Evolutionary conservation across 2,113 vertebrate species (phyloP).

Genomic region (Sciurus niger): DNA sequence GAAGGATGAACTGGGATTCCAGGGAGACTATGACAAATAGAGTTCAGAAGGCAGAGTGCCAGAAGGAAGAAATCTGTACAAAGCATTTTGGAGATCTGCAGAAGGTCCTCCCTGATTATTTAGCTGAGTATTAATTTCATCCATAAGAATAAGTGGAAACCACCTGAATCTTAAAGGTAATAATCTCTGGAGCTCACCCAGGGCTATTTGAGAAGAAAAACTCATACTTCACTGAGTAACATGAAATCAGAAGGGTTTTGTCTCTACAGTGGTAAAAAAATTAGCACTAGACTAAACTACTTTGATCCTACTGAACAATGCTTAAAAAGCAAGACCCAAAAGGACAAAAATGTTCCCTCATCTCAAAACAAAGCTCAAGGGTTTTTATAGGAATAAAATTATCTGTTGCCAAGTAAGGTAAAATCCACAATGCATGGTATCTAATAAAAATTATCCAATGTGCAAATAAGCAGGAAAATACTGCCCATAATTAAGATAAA

Average conservation of each 20-base stretch:
- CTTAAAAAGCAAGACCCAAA: slow-evolving; percentile 20
- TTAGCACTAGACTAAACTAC: slow-evolving; percentile 18
- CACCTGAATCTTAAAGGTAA: not conserved
- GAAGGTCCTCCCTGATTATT: not conserved
- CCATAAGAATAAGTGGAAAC: not conserved
- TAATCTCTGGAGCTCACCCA: not conserved
- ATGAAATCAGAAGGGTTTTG: slow-evolving; percentile 27
- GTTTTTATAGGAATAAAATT: slow-evolving; percentile 40
- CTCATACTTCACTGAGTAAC: not conserved
- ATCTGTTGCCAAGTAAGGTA: not conserved
- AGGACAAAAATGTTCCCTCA: not conserved
- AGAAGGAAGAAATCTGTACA: slow-evolving; percentile 15
- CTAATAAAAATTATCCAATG: not conserved
- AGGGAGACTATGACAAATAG: slow-evolving; percentile 14
- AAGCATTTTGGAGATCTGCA: slow-evolving; percentile 45
- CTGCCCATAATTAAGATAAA: slow-evolving; percentile 24
- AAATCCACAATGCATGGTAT: not conserved
- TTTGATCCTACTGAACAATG: not conserved
- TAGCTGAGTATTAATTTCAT: not conserved
- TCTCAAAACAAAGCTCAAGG: slow-evolving; percentile 44
- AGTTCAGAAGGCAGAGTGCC: slow-evolving; percentile 11
- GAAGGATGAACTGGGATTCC: not conserved
- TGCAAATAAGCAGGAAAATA: slow-evolving; percentile 41
- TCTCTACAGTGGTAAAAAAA: slow-evolving; percentile 42
- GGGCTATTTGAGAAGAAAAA: not conserved